phyloP scores from a whole-genome alignment of 2,797 vertebrate genomes.

The Chrysocyon brachyurus region DNA sequence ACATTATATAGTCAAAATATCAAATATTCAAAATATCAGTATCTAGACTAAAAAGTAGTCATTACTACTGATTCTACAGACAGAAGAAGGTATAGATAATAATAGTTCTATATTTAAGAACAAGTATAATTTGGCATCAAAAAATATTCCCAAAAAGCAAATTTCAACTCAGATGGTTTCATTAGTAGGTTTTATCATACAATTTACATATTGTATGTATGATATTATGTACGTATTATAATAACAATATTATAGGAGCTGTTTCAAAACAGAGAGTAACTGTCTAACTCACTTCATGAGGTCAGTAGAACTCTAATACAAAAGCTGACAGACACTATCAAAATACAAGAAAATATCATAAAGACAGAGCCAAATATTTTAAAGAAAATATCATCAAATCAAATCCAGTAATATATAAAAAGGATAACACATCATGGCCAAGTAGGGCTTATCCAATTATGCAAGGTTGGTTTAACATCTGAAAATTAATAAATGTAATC shows the following conservation, averaged over 20 bases:
- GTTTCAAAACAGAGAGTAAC: not conserved
- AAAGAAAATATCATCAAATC: conserved; percentile 11
- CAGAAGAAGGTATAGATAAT: not conserved
- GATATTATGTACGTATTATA: not conserved
- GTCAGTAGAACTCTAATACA: not conserved
- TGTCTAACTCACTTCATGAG: not conserved
- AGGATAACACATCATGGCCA: not conserved
- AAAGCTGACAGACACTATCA: not conserved
- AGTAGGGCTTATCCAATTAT: not conserved
- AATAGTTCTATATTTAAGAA: not conserved
- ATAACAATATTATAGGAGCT: not conserved
- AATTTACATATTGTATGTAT: too few relatives aligned
- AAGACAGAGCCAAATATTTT: not conserved
- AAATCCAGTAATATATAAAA: not conserved
- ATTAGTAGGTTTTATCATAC: not conserved
- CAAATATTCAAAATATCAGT: not conserved
- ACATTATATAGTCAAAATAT: not conserved
- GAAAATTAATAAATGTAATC: conserved; percentile 4
- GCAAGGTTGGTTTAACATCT: not conserved
- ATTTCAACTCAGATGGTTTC: not conserved
- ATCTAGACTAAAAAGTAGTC: not conserved
- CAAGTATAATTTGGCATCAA: not conserved
- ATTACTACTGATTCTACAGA: not conserved
- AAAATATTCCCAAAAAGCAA: not conserved
- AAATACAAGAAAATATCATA: not conserved